A percentile compares a stretch with the other conserved stretches of the same genome.
Evolutionary conservation across 2,888 invertebrate species (phyloP).

Genomic region (Netelia melanura): DNA sequence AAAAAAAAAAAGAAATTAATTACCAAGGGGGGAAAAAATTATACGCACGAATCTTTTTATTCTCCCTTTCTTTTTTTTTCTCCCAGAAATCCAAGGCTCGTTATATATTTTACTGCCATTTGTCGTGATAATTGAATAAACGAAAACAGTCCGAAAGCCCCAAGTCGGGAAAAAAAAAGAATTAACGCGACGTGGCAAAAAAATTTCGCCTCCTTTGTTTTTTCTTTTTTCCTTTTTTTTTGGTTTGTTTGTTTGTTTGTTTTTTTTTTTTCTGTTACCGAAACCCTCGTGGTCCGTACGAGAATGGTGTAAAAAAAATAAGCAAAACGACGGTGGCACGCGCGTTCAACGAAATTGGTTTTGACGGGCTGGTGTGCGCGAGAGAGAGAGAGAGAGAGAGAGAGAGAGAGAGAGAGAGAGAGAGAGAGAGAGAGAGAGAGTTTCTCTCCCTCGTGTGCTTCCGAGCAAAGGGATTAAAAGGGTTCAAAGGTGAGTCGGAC

Average conservation of each 20-base stretch:
- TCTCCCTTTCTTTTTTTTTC: background rate
- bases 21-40: too few species aligned
- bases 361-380: slow-evolving; percentile 32
- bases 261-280: background rate
- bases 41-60: too few species aligned
- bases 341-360: slow-evolving; percentile 39
- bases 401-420: background rate
- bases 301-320: slow-evolving; percentile 1
- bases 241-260: background rate
- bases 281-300: background rate
- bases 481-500: slow-evolving; percentile 45
- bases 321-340: slow-evolving; percentile 51
- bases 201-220: background rate
- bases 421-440: background rate
- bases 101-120: background rate
- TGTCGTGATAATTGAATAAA: slow-evolving; percentile 4
- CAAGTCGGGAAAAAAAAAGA: background rate
- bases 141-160: background rate
- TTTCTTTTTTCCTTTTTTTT: background rate
- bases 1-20: too few species aligned
- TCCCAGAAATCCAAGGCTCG: background rate
- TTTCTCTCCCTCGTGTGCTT: slow-evolving; percentile 1
- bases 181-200: background rate
- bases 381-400: background rate
- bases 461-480: slow-evolving; percentile 48